phyloP scores from a whole-genome alignment of 2,113 vertebrate species.

The Haliaeetus leucogaster region DNA sequence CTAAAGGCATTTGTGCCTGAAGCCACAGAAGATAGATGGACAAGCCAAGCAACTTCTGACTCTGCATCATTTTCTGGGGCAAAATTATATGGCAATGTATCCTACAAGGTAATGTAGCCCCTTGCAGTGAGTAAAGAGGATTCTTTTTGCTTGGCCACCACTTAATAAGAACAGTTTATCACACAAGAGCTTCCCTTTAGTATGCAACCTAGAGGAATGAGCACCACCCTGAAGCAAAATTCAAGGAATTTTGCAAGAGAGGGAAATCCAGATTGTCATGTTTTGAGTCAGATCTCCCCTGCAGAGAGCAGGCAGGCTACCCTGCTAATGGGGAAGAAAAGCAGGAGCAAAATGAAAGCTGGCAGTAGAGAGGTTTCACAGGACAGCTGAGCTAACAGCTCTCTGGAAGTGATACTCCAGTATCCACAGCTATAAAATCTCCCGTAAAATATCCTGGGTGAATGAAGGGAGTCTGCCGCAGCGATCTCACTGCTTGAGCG shows the following conservation, averaged over 20 bases:
- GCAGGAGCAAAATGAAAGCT: background rate
- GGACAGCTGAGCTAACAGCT: background rate
- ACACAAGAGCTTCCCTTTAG: background rate
- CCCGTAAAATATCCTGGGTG: background rate
- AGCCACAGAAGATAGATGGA: slow-evolving; percentile 7
- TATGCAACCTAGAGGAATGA: no score
- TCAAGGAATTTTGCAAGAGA: background rate
- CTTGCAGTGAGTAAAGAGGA: background rate
- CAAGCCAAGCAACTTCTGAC: slow-evolving; percentile 17
- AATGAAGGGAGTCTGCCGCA: background rate
- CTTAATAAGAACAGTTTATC: no score
- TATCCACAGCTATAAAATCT: background rate
- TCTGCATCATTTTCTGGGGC: background rate
- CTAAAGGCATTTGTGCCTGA: slow-evolving; percentile 9
- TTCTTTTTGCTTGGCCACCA: background rate
- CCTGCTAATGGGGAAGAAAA: background rate
- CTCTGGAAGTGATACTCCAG: background rate
- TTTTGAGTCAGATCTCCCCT: background rate
- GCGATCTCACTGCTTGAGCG: rapidly evolving
- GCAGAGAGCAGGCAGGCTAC: background rate
- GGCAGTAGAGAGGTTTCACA: background rate
- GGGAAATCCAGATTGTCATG: background rate
- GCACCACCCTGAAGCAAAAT: background rate
- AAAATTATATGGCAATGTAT: slow-evolving; percentile 14
- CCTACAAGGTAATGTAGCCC: background rate